A percentile compares a stretch with the other conserved stretches of the same genome.
Conservation (phyloP, 2,888 invertebrate genomes). For the Ochropleura plecta region DNA sequence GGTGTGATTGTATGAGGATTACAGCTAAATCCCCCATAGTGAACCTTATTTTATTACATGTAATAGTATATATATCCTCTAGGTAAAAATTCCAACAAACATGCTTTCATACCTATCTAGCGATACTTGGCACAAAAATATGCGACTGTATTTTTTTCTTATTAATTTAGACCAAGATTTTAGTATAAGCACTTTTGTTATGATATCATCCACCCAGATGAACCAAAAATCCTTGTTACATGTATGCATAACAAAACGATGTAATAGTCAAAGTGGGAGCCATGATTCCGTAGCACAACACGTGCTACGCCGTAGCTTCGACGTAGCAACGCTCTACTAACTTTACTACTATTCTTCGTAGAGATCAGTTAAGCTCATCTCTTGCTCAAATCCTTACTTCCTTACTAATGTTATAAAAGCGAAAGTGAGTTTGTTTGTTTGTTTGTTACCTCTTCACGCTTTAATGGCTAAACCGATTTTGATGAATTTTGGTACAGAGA, state of each 20-base stretch:
- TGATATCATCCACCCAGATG: not conserved
- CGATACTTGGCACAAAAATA: not conserved
- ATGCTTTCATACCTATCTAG: not conserved
- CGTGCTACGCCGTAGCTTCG: conserved; percentile 9
- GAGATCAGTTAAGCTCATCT: not conserved
- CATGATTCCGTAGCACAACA: not conserved
- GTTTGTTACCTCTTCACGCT: no score
- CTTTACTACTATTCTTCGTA: not conserved
- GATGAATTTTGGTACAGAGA: no score
- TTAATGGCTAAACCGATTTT: no score
- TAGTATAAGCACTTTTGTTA: not conserved
- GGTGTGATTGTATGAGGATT: conserved; percentile 9
- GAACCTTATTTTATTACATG: not conserved
- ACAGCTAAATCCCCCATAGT: not conserved
- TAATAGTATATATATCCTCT: not conserved
- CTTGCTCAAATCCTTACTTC: not conserved
- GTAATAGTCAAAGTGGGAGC: not conserved
- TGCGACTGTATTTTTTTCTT: not conserved
- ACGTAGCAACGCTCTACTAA: conserved; percentile 3
- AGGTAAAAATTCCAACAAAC: not conserved
- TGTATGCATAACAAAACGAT: not conserved
- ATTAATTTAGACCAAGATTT: not conserved
- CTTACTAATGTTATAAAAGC: no score
- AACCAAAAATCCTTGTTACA: not conserved
- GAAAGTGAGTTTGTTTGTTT: no score